Evolutionary conservation across 2,888 invertebrate species (phyloP), one percentile per base, ranked within the genome.

Genomic region (Tineola bisselliella): DNA sequence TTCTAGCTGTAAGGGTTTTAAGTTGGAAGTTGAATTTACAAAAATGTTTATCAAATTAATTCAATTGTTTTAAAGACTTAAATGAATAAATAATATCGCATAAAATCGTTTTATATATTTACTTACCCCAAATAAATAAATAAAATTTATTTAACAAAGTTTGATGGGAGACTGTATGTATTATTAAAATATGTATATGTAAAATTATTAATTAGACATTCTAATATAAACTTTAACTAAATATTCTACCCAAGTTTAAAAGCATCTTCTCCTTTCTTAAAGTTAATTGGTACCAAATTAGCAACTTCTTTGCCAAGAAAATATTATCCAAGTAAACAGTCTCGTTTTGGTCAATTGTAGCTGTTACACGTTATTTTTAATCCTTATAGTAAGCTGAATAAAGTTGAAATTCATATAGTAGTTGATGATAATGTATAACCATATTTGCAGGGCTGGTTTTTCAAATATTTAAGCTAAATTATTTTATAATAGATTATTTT

Each of bases 281-380:
- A 38, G 38, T 38, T 38, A 38, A 38, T 38, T 38, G 38, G 38
- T 38, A 38, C 38, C 38, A 38, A 38, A 38, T 38, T 38, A 38
- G 38, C 38, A 48, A 48, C 48, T 17, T 48, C 48, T 48, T 48
- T 48, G 48, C 48, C 48, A 48, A 17, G 48, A 48, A 48, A 48
- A 48, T 48, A 48, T 48, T 48, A 48, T 17, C 48, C 48, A 15
- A 48, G 48, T 15, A 48, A 48, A 48, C 38, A 10, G 10, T 38
- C 10, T 12, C 10, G 38, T 38, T 38, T n/a, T 38, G 10, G n/a
- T 38, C 38, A 38, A 8, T 43, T 43, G 8, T 43, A 13, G 3
- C 3, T 12, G 43, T 43, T 43, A 43, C 43, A 43, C 3, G 43
- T 10, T 43, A 48, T 48, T 48, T 48, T 48, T 15, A 44, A 3